Conservation (phyloP, 2,113 vertebrate genomes). For the Apus apus region DNA sequence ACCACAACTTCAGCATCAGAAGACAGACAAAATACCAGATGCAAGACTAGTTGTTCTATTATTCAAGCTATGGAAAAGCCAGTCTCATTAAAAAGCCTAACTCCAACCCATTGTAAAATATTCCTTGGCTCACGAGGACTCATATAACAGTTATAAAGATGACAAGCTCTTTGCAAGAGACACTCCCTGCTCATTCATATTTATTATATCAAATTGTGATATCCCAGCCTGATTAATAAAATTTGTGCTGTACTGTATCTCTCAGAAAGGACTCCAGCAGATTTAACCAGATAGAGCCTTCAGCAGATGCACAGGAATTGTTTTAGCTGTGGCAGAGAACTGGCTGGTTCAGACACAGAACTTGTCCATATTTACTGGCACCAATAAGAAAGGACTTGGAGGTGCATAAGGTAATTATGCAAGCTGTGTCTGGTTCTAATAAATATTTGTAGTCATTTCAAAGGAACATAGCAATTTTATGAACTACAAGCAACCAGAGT, state of each 20-base stretch:
- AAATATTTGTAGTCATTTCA: not conserved
- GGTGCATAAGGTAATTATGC: not conserved
- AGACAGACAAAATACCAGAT: not conserved
- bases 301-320: not conserved
- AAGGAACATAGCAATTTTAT: not conserved
- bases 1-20: not conserved
- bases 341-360: not conserved
- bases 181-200: not conserved
- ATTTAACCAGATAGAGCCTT: not conserved
- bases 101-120: not conserved
- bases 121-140: not conserved
- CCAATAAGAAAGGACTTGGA: not conserved
- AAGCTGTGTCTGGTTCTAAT: not conserved
- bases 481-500: not conserved
- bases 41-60: not conserved
- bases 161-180: not conserved
- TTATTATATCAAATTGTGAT: not conserved
- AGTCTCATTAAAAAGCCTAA: not conserved
- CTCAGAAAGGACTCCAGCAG: not conserved
- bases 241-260: not conserved
- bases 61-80: not conserved
- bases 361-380: fast-evolving
- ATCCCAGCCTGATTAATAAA: not conserved
- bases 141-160: not conserved
- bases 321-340: not conserved